Evolutionary conservation across 2,888 invertebrate genomes (phyloP).

Genomic region (Nudaria mundana): DNA sequence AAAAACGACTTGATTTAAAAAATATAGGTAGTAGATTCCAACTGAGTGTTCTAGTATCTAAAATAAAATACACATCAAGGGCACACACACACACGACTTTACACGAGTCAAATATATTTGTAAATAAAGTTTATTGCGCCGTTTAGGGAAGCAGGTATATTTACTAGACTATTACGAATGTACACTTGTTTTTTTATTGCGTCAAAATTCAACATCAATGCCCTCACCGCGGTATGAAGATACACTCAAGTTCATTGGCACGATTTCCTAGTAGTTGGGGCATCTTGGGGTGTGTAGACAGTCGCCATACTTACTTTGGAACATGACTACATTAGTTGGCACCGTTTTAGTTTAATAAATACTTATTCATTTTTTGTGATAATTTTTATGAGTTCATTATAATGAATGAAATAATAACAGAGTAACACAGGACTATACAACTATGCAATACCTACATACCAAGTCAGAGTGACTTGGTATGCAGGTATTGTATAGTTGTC

Average conservation of each 20-base stretch:
- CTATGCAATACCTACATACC: too few species aligned
- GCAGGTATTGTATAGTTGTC: too few species aligned
- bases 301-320: slow-evolving; percentile 53
- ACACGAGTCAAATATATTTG: slow-evolving; percentile 31
- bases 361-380: slow-evolving; percentile 8
- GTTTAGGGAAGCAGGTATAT: slow-evolving; percentile 12
- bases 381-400: not conserved
- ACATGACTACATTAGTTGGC: slow-evolving; percentile 57
- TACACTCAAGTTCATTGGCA: slow-evolving; percentile 73
- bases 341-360: slow-evolving; percentile 36
- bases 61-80: slow-evolving; percentile 27
- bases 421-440: too few species aligned
- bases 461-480: too few species aligned
- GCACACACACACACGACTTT: too few species aligned
- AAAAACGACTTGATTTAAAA: too few species aligned
- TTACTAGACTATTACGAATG: slow-evolving; percentile 18
- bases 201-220: slow-evolving; percentile 50
- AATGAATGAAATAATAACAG: not conserved
- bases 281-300: slow-evolving; percentile 40
- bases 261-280: slow-evolving; percentile 47
- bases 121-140: slow-evolving; percentile 20
- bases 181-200: slow-evolving; percentile 38
- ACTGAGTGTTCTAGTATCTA: slow-evolving; percentile 16
- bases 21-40: slow-evolving; percentile 18
- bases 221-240: slow-evolving; percentile 49